Percentiles rank a stretch among this genome's conserved stretches.
These are phyloP conservation scores for Rhabdornis inornatus DNA, from an alignment of 2,113 vertebrate species.

Conservation along the genomic window DNA sequence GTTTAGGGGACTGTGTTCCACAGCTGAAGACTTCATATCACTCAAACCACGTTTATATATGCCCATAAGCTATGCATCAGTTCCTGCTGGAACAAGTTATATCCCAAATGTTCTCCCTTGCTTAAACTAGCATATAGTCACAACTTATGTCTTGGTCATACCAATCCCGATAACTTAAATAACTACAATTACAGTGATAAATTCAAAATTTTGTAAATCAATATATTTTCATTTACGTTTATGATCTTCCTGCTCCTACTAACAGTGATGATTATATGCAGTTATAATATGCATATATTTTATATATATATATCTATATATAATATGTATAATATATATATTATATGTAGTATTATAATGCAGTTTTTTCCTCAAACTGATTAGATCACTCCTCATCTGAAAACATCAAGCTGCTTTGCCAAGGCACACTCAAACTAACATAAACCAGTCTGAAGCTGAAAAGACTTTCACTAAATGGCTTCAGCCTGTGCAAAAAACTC, in stretches of 20 bases:
- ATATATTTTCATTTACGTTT: not conserved
- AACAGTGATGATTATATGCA: not conserved
- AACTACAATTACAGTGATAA: not conserved
- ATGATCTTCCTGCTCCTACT: not conserved
- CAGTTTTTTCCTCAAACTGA: not conserved
- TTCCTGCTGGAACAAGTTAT: not conserved
- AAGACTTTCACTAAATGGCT: not conserved
- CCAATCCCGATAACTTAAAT: not conserved
- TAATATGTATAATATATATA: too few species aligned
- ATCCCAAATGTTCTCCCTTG: not conserved
- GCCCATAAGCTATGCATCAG: rapidly evolving
- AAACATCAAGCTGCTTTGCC: not conserved
- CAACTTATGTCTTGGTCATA: not conserved
- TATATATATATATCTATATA: too few species aligned
- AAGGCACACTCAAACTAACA: not conserved
- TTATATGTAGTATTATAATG: too few species aligned
- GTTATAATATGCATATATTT: too few species aligned
- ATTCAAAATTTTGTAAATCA: not conserved
- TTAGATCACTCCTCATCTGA: not conserved
- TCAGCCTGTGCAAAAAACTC: not conserved
- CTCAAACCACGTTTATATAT: not conserved
- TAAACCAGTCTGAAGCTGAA: not conserved
- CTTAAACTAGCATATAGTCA: not conserved
- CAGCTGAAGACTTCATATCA: not conserved
- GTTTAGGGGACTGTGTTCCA: not conserved